These are phyloP conservation scores for Ailurus styani DNA, from an alignment of 2,113 vertebrate genomes.

Conservation along the genomic window DNA sequence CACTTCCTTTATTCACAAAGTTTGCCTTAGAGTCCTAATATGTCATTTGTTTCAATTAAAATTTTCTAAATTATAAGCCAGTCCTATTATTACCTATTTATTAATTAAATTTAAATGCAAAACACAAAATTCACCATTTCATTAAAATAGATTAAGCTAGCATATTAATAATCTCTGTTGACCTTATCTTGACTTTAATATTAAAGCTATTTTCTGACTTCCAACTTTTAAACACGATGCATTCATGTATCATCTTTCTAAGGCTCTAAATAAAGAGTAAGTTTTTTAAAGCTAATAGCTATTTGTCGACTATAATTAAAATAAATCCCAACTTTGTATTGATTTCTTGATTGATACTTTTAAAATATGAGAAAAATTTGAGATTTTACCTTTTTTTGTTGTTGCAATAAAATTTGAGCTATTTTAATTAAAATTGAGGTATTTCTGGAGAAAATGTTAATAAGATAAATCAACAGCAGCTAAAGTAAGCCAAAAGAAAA, in stretches of 20 bases:
- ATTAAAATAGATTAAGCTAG: background rate
- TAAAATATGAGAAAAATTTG: background rate
- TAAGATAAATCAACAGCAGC: background rate
- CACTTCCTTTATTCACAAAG: background rate
- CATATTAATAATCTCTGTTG: background rate
- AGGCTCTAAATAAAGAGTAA: background rate
- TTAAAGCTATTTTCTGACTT: background rate
- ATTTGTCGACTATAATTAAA: background rate
- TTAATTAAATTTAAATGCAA: background rate
- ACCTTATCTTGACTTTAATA: background rate
- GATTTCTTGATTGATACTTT: background rate
- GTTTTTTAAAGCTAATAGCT: background rate
- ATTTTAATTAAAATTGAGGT: background rate
- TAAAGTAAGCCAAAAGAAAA: background rate
- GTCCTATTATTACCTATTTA: background rate
- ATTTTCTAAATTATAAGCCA: background rate
- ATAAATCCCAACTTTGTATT: background rate
- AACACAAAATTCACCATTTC: background rate
- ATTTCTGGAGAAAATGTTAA: background rate
- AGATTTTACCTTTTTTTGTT: background rate
- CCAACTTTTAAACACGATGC: background rate
- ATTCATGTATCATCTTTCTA: background rate
- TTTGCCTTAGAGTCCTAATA: background rate
- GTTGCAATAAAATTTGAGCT: background rate
- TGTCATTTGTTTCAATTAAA: background rate